phyloP scores from a whole-genome alignment of 2,113 vertebrate genomes.

The Takifugu bimaculatus region DNA sequence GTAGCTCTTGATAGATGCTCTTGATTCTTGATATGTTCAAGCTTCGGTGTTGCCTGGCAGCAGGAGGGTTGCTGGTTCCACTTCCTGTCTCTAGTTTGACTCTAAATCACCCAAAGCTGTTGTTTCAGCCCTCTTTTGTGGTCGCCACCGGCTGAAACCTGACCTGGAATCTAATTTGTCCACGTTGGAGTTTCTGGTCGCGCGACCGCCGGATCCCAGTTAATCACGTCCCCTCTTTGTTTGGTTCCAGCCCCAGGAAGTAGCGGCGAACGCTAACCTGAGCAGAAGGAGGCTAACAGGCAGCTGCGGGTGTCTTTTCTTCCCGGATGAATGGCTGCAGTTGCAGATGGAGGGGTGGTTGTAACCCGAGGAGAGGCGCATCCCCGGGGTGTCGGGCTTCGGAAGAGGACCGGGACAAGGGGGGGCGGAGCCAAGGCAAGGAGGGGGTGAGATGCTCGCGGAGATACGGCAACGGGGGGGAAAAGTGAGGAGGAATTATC shows the following conservation, averaged over 20 bases:
- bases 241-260: conserved; percentile 36
- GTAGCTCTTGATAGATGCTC: too few relatives aligned
- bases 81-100: too few relatives aligned
- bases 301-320: conserved; percentile 27
- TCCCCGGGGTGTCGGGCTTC: conserved; percentile 46
- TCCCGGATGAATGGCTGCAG: conserved; percentile 14
- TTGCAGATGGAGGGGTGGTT: conserved; percentile 21
- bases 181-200: background rate
- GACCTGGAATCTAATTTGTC: too few relatives aligned
- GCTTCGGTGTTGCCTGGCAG: too few relatives aligned
- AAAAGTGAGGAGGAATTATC: conserved; percentile 25
- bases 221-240: conserved; percentile 59
- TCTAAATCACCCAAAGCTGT: too few relatives aligned
- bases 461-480: conserved; percentile 25
- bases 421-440: conserved; percentile 20
- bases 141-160: too few relatives aligned
- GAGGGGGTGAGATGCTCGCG: conserved; percentile 23
- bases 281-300: conserved; percentile 8
- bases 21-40: too few relatives aligned
- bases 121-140: too few relatives aligned
- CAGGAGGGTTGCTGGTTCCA: too few relatives aligned
- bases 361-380: conserved; percentile 50
- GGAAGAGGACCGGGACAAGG: conserved; percentile 23
- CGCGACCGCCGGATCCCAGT: conserved; percentile 25
- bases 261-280: conserved; percentile 6